phyloP scores from a whole-genome alignment of 2,888 invertebrate species.

The Drosophila algonquin region DNA sequence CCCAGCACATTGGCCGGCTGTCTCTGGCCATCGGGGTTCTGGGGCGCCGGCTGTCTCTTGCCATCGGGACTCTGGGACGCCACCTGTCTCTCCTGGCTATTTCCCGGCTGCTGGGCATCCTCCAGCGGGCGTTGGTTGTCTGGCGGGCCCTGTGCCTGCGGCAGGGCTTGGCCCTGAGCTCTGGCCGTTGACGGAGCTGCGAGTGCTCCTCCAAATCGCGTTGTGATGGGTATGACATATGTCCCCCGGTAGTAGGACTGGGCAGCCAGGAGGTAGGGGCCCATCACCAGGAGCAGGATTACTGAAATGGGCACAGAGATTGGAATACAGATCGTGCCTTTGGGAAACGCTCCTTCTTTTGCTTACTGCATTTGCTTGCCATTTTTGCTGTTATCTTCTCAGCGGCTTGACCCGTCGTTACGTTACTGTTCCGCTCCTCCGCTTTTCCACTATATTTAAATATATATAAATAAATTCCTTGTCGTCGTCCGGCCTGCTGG shows the following conservation, averaged over 20 bases:
- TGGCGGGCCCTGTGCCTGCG: neutral
- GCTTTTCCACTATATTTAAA: slow-evolving; percentile 9
- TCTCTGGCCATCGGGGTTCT: neutral
- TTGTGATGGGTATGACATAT: neutral
- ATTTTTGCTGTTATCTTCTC: slow-evolving; percentile 47
- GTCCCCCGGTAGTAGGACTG: neutral
- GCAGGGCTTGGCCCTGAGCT: neutral
- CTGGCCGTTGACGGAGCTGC: neutral
- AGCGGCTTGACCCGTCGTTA: neutral
- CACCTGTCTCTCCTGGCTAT: too few relatives aligned
- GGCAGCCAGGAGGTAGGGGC: neutral
- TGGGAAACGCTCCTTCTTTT: neutral
- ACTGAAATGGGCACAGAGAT: neutral
- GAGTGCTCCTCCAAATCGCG: neutral
- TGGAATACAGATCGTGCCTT: neutral
- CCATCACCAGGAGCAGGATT: slow-evolving; percentile 9
- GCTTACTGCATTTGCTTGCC: slow-evolving; percentile 68
- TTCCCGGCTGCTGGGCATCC: neutral
- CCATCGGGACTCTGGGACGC: neutral
- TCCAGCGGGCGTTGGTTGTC: neutral
- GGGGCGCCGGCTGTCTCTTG: neutral
- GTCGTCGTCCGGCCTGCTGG: slow-evolving; percentile 30
- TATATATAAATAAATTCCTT: slow-evolving; percentile 13
- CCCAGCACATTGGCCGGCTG: slow-evolving; percentile 6
- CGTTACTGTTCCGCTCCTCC: slow-evolving; percentile 7